Percentiles rank a stretch among this genome's conserved stretches.
Evolutionary conservation across 2,888 invertebrate species (phyloP).

Genomic region (Cylloceria caligata): DNA sequence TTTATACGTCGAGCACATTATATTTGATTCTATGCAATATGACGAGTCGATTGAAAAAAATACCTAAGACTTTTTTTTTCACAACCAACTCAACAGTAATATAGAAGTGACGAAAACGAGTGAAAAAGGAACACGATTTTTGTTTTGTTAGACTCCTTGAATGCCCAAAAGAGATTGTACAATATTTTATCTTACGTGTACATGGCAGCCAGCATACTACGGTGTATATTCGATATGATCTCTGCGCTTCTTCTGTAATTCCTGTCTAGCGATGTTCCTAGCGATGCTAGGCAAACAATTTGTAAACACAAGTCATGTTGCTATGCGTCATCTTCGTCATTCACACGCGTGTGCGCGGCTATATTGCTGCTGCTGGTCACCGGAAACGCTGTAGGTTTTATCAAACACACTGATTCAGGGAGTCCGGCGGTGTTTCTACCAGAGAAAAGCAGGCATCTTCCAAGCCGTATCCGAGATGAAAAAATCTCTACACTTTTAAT

Average conservation of each 20-base stretch:
- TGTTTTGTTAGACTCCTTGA: too few relatives aligned
- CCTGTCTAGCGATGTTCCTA: constrained; percentile 1
- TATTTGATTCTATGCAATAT: too few relatives aligned
- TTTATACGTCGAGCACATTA: too few relatives aligned
- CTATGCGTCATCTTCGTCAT: constrained; percentile 15
- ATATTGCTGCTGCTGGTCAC: constrained; percentile 27
- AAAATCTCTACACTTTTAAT: constrained; percentile 51
- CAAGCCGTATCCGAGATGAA: constrained; percentile 17
- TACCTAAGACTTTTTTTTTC: too few relatives aligned
- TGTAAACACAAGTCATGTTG: constrained; percentile 8
- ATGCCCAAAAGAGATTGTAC: too few relatives aligned
- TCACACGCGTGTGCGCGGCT: constrained; percentile 21
- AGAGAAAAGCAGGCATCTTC: too few relatives aligned
- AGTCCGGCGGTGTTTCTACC: constrained; percentile 38
- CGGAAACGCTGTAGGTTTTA: constrained; percentile 55
- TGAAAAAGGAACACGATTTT: too few relatives aligned
- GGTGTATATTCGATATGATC: constrained; percentile 18
- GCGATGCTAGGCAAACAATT: neutral
- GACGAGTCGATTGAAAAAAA: too few relatives aligned
- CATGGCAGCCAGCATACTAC: neutral
- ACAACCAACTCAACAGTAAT: too few relatives aligned
- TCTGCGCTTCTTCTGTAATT: constrained; percentile 21
- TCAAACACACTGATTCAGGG: constrained; percentile 53
- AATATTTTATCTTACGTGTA: neutral
- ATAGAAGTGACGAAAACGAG: too few relatives aligned